Evolutionary conservation across 2,888 invertebrate genomes (phyloP), one percentile per base, ranked within the genome.

Genomic region (Scaeva pyrastri): DNA sequence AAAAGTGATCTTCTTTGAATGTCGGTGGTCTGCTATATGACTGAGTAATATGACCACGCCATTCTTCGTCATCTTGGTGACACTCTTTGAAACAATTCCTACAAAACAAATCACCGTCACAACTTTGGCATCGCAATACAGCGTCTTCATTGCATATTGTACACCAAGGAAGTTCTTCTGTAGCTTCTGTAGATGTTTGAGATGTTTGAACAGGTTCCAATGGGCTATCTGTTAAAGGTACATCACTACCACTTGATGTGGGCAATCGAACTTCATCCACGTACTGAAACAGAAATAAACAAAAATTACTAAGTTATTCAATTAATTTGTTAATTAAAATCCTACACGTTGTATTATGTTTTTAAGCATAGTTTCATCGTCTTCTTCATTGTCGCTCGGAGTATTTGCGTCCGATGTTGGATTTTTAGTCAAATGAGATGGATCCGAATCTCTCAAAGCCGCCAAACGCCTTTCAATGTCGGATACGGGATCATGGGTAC

Each of bases 61-160:
- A 94, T 31, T 93, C 94, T 90, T 95, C 95, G 88, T 94, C 94
- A 87, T 94, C 94, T 89, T 95, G 94, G 90, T 95, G 96, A 88
- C 95, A 95, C 89, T 96, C 96, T 52, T 92, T 92, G 90, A 95
- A 97, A 91, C 98, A 98, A 75, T 93, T 91, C 14, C 93, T 93
- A 91, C 98, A 98, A 91, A 96, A 98, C 10, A 97, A 93, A 91
- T 98, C 97, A 48, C 94, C 95, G 85, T 94, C 94, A 92, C 98
- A 98, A 81, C 96, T 97, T 56, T 94, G 92, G 90, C 98, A 98
- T 66, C 95, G 93, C 87, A 95, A 93, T 10, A 92, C 93, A 2
- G 97, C 96, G 92, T 96, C 96, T 90, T 96, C 96, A 91, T 97
- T 97, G 91, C 98, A 98, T 88, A 97, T 95, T 88, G 96, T 95